These are phyloP conservation scores for Tachuris rubrigastra DNA, from an alignment of 2,113 vertebrate species.

Conservation along the genomic window DNA sequence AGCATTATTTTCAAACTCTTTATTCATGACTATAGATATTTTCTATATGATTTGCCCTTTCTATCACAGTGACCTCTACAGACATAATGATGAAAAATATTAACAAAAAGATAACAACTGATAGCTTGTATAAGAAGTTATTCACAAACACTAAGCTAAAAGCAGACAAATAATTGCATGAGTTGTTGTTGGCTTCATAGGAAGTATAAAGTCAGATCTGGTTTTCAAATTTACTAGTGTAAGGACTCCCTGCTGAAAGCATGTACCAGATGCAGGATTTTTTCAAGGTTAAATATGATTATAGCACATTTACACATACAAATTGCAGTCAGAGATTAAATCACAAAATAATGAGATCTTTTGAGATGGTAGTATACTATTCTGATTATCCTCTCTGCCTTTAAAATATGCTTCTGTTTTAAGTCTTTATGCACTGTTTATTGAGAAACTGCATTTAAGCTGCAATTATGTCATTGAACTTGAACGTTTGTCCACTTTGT, in stretches of 20 bases:
- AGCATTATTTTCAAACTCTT: constrained; percentile 34
- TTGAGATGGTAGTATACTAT: constrained; percentile 22
- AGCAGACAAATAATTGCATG: constrained; percentile 37
- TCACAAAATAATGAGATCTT: constrained; percentile 49
- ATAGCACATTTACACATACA: background rate
- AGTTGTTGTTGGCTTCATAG: constrained; percentile 19
- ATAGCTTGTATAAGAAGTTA: constrained; percentile 3
- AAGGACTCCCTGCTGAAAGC: constrained; percentile 45
- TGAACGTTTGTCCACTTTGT: constrained; percentile 13
- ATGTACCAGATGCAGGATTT: constrained; percentile 42
- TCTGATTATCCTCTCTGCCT: constrained; percentile 22
- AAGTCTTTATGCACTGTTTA: background rate
- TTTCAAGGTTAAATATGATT: constrained; percentile 61
- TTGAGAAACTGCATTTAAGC: constrained; percentile 10
- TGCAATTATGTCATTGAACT: constrained; percentile 1
- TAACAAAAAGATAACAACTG: constrained; percentile 11
- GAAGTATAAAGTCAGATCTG: constrained; percentile 40
- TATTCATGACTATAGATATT: constrained; percentile 20
- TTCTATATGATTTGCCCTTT: constrained; percentile 24
- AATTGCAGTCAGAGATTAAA: constrained; percentile 41
- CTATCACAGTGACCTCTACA: constrained; percentile 15
- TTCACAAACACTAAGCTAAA: constrained; percentile 31
- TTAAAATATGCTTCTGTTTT: constrained; percentile 30
- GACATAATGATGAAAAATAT: constrained; percentile 36
- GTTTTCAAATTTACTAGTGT: constrained; percentile 29